Evolutionary conservation across 2,797 vertebrate species (phyloP), one percentile per base, ranked within the genome.

Genomic region (Mormyrops boulengeri): DNA sequence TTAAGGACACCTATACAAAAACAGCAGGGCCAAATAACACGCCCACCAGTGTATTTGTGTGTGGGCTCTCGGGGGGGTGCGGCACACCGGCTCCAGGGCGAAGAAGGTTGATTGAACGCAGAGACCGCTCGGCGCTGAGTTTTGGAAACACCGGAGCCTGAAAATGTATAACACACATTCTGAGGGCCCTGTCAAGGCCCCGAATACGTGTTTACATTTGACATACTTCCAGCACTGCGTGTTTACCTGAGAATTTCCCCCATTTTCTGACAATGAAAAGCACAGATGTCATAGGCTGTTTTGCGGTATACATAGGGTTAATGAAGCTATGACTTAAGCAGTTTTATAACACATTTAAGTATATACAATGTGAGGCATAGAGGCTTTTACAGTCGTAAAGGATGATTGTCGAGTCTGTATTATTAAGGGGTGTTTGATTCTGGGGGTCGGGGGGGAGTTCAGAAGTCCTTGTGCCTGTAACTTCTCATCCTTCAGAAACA

Each of bases 1-100:
- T 62, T 84, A 55, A 50, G 82, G 73, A 55, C 89, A 88, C 86
- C 87, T 88, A 77, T 88, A 87, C 49, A 88, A 88, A 60, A 57
- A 17, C 0, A 50, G 30, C 38, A 88, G 62, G 57, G 55, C 11
- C 41, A 88, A 87, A 57, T 34, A 77, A 41, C 73, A 44, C 30
- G 1, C 17, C 38, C 38, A 41, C 19, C 66, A 73, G 17, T 22
- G 5, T 62, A 55, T 84, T 85, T 77, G 41, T 69, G 89, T 52
- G 55, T 47, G 34, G 55, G 66, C 73, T 47, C 38, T 89, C 19
- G 50, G 53, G 6, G 69, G 52, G 9, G 88, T 2, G 34, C 85
- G 4, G 19, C 14, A 60, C 8, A 12, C 17, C 44, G 30, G 41
- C 34, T 30, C 62, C n/a, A 73, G 38, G 82, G 44, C 8, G 17